Base-by-base conservation (phyloP, 2,113 vertebrate species). In the Chionis minor region DNA sequence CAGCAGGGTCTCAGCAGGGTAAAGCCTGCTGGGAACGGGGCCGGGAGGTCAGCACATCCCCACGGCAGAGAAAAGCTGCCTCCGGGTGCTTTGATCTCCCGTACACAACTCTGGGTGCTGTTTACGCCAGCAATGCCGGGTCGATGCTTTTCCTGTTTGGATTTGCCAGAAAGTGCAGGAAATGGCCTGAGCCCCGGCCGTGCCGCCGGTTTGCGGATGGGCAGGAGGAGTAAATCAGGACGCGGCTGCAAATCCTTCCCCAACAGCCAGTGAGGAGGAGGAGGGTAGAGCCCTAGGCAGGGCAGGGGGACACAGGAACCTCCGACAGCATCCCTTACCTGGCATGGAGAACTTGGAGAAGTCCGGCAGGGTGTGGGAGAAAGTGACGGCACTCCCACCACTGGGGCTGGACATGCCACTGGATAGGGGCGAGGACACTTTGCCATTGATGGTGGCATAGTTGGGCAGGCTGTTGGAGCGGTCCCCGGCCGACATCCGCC, bases 311-410 rank as follows among this genome's bases (percentile, higher is more conserved):
- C 0, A 3, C 0, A 0, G 32, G 26, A 7, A 75, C 28, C 6
- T 73, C 62, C 2, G 0, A 55, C 14, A 33, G 75, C 81, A 89
- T 61, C 62, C 38, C 98, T 94, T 97, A 99, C 99, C 99, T 77
- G 98, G 98, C 98, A 99, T 99, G 72, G 99, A 99, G 94, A 99
- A 99, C 97, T 99, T 99, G 95, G 99, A 99, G 98, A 99, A 99
- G 98, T 99, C 99, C 0, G 99, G 99, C 35, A 99, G 98, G 5
- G 99, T 99, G 92, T 99, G 98, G 33, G 99, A 99, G 97, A 99
- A 99, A 24, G 98, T 71, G 9, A 99, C 98, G 3, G 98, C 88
- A 15, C 98, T 98, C 12, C 98, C 97, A 0, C 97, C 94, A 0
- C 98, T 97, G 89, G 98, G 98, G 80, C 98, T 98, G 91, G 98